These are phyloP conservation scores for Dinothrombium tinctorium DNA, from an alignment of 1,140 invertebrate genomes.

Conservation along the genomic window DNA sequence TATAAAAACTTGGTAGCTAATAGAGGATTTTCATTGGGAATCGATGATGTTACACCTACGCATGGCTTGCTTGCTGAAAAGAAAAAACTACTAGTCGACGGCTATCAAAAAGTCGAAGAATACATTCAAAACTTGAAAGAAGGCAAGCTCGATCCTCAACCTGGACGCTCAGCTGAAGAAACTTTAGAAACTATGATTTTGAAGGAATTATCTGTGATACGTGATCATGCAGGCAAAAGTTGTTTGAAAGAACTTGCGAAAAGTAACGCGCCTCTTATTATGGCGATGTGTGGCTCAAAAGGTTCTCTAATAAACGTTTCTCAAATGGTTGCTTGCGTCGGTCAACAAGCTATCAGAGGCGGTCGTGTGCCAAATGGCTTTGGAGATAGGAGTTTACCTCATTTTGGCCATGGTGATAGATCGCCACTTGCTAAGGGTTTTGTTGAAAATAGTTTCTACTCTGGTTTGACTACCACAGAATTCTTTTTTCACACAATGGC, in stretches of 20 bases:
- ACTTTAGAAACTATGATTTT: constrained; percentile 77
- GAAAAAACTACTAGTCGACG: constrained; percentile 45
- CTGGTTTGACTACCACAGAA: constrained; percentile 83
- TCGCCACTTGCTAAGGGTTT: constrained; percentile 85
- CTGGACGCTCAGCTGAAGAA: constrained; percentile 73
- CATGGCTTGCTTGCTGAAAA: constrained; percentile 53
- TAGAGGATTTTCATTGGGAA: constrained; percentile 86
- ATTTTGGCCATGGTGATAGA: constrained; percentile 57
- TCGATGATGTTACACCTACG: constrained; percentile 86
- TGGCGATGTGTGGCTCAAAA: constrained; percentile 90
- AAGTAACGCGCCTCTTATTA: constrained; percentile 76
- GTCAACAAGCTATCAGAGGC: constrained; percentile 94
- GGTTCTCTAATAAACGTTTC: constrained; percentile 96
- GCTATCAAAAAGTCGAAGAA: constrained; percentile 68
- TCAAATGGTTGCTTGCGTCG: constrained; percentile 98
- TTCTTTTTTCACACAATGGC: constrained; percentile 99
- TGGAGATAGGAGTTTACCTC: constrained; percentile 71
- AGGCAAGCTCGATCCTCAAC: constrained; percentile 58
- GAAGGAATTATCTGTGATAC: constrained; percentile 79
- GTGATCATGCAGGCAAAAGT: constrained; percentile 83
- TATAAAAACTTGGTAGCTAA: constrained; percentile 31
- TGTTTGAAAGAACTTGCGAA: constrained; percentile 46
- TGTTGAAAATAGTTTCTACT: constrained; percentile 93
- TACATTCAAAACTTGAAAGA: constrained; percentile 64
- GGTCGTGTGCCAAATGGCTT: constrained; percentile 88